Conservation (phyloP, 2,888 invertebrate species). For the Ornithoptera alexandrae region DNA sequence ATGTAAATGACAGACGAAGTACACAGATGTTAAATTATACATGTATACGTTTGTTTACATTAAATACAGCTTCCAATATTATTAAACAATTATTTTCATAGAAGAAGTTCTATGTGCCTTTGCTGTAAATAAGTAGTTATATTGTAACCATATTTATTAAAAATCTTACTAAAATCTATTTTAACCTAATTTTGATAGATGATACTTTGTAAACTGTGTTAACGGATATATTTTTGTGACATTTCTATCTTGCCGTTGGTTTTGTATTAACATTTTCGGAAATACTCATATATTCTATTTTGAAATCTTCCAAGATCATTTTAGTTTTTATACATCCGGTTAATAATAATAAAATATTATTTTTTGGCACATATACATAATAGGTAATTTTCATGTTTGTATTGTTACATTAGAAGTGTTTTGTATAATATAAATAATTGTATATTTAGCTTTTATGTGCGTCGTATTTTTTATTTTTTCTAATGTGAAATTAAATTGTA, state of each 20-base stretch:
- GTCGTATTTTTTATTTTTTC: background rate
- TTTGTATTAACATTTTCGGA: background rate
- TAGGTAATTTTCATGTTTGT: background rate
- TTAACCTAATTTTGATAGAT: constrained; percentile 2
- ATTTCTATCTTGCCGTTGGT: constrained; percentile 3
- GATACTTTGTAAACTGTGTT: background rate
- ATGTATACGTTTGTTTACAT: background rate
- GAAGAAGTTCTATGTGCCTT: constrained; percentile 9
- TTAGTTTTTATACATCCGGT: background rate
- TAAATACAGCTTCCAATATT: background rate
- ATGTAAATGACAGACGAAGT: background rate
- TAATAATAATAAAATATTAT: background rate
- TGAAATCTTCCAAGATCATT: background rate
- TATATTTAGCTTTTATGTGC: background rate
- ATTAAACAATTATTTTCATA: background rate
- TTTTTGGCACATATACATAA: background rate
- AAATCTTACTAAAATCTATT: background rate
- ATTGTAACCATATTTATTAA: background rate
- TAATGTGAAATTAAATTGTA: background rate
- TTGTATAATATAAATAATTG: background rate
- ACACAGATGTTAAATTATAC: background rate
- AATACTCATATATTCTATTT: background rate
- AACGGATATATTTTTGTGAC: background rate
- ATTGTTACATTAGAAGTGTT: background rate
- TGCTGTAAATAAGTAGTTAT: background rate